Evolutionary conservation across 2,888 invertebrate genomes (phyloP).

Genomic region (Atrina japonica): DNA sequence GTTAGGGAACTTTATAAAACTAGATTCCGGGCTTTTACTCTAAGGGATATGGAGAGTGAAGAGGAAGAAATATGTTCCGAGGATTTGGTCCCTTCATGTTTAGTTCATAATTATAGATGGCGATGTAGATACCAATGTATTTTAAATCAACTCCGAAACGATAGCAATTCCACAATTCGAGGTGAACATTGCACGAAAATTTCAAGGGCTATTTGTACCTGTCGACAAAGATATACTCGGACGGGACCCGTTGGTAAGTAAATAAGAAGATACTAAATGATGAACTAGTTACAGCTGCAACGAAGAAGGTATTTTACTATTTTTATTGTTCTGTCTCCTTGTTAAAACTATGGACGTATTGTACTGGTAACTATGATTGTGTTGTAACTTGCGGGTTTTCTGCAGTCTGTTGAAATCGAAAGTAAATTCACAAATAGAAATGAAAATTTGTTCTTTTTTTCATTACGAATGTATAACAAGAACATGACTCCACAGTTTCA

Average conservation of each 20-base stretch:
- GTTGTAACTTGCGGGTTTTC: too few species aligned
- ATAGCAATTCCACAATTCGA: neutral
- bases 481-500: too few species aligned
- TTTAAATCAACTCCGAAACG: conserved; percentile 40
- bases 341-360: too few species aligned
- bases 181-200: conserved; percentile 6
- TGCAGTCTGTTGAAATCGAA: too few species aligned
- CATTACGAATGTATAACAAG: too few species aligned
- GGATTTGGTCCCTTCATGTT: conserved; percentile 36
- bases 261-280: neutral
- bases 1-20: too few species aligned
- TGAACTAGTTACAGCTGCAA: neutral
- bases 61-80: too few species aligned
- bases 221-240: neutral
- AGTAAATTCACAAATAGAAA: too few species aligned
- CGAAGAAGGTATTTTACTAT: neutral
- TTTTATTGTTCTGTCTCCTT: neutral
- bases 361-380: too few species aligned
- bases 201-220: conserved; percentile 13
- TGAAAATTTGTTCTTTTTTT: too few species aligned
- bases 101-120: conserved; percentile 51
- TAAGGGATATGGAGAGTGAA: too few species aligned
- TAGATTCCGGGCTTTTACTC: too few species aligned
- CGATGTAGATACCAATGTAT: conserved; percentile 50
- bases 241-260: neutral